Percentiles rank a stretch among this genome's conserved stretches.
These are phyloP conservation scores for Microcebus jonahi DNA, from an alignment of 2,113 vertebrate genomes.

Conservation along the genomic window DNA sequence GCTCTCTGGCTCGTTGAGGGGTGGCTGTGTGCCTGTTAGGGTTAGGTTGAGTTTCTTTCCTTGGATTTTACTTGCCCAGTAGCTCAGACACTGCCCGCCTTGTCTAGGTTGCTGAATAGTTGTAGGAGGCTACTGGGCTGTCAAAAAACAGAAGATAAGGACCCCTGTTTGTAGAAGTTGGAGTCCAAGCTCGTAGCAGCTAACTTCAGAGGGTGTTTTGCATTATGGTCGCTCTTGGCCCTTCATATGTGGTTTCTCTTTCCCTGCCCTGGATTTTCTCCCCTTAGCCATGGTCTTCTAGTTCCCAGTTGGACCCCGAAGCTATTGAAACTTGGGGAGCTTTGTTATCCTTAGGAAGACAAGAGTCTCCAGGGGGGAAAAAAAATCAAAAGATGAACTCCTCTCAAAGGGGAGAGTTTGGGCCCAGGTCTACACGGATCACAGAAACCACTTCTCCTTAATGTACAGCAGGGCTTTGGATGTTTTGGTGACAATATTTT, in stretches of 20 bases:
- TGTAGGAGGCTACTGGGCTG: background rate
- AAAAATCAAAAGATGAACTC: background rate
- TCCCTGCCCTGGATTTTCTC: background rate
- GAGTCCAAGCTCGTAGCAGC: background rate
- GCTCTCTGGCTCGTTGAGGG: background rate
- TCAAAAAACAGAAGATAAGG: background rate
- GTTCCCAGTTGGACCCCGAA: background rate
- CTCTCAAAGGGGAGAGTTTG: background rate
- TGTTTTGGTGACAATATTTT: background rate
- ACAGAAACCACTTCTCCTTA: background rate
- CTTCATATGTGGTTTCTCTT: background rate
- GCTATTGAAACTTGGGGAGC: background rate
- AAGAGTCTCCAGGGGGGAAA: background rate
- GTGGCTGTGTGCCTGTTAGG: background rate
- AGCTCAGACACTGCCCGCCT: background rate
- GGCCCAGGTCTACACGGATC: background rate
- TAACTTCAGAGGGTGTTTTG: background rate
- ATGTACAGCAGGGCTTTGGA: background rate
- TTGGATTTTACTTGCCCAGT: background rate
- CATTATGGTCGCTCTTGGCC: no score
- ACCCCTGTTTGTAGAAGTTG: background rate
- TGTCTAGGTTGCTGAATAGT: background rate
- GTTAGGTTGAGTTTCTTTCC: background rate
- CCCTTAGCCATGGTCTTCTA: background rate
- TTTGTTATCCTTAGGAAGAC: background rate